Evolutionary conservation across 23 tunicate genomes (phyloP).

Genomic region (Clavelina lepadiformis): DNA sequence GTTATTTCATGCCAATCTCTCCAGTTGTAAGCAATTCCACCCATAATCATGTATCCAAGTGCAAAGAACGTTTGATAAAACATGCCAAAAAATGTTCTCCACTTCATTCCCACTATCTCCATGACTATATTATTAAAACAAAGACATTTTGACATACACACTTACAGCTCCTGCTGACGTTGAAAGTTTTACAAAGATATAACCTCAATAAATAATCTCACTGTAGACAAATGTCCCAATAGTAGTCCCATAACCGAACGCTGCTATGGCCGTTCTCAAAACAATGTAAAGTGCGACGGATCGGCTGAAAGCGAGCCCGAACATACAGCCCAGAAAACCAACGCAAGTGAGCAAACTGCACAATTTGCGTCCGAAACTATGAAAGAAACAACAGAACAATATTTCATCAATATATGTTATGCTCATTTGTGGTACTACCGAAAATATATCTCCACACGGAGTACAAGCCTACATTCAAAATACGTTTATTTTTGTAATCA

Average conservation of each 20-base stretch:
- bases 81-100: constrained; percentile 52
- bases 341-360: constrained; percentile 9
- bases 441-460: too few relatives aligned
- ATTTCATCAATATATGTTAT: too few relatives aligned
- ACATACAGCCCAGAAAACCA: constrained; percentile 15
- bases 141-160: neutral
- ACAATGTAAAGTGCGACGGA: constrained; percentile 32
- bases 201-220: too few relatives aligned
- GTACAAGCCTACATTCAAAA: too few relatives aligned
- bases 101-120: constrained; percentile 61
- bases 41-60: constrained; percentile 55
- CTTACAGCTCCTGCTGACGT: too few relatives aligned
- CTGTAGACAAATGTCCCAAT: constrained; percentile 50
- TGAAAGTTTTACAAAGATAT: too few relatives aligned
- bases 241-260: constrained; percentile 37
- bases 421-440: too few relatives aligned
- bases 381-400: too few relatives aligned
- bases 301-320: constrained; percentile 14
- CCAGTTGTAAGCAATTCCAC: constrained; percentile 69
- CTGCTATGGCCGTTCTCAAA: constrained; percentile 17
- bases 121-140: constrained; percentile 20
- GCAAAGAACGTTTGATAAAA: constrained; percentile 57
- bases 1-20: constrained; percentile 69
- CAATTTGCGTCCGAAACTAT: constrained; percentile 45
- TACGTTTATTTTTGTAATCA: too few relatives aligned